Conservation (phyloP, 2,888 invertebrate species). For the Cephus pulcher region DNA sequence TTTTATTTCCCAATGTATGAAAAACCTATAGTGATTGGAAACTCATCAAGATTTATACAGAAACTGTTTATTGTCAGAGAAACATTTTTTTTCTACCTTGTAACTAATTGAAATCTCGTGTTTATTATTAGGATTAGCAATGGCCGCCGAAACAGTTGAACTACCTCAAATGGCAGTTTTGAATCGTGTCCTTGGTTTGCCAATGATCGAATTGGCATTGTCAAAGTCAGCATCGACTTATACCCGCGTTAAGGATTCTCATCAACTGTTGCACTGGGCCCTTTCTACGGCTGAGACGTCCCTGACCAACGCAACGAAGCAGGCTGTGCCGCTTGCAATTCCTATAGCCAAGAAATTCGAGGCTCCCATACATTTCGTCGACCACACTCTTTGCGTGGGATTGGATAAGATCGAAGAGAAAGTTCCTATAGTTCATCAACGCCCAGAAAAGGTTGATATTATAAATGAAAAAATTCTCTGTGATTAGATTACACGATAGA, state of each 20-base stretch:
- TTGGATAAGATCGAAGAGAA: slow-evolving; percentile 75
- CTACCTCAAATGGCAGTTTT: slow-evolving; percentile 54
- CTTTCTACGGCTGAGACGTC: slow-evolving; percentile 73
- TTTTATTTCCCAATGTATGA: not conserved
- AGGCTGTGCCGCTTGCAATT: slow-evolving; percentile 68
- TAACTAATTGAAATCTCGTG: not conserved
- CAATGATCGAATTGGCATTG: slow-evolving; percentile 53
- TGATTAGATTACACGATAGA: too few relatives aligned
- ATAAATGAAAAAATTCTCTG: too few relatives aligned
- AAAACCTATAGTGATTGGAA: too few relatives aligned
- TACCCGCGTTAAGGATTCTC: slow-evolving; percentile 50
- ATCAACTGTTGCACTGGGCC: slow-evolving; percentile 70
- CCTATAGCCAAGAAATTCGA: slow-evolving; percentile 73
- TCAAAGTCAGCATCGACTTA: slow-evolving; percentile 55
- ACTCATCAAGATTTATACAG: too few relatives aligned
- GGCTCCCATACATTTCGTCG: slow-evolving; percentile 71
- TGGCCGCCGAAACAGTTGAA: slow-evolving; percentile 39
- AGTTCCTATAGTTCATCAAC: slow-evolving; percentile 76
- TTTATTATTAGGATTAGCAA: slow-evolving; percentile 12
- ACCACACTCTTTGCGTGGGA: slow-evolving; percentile 75
- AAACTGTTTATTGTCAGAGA: too few relatives aligned
- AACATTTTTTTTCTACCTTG: not conserved
- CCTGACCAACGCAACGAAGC: slow-evolving; percentile 67
- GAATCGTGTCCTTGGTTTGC: slow-evolving; percentile 54
- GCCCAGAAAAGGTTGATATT: slow-evolving; percentile 66